Evolutionary conservation across 2,113 vertebrate genomes (phyloP).

Genomic region (Gyps fulvus): DNA sequence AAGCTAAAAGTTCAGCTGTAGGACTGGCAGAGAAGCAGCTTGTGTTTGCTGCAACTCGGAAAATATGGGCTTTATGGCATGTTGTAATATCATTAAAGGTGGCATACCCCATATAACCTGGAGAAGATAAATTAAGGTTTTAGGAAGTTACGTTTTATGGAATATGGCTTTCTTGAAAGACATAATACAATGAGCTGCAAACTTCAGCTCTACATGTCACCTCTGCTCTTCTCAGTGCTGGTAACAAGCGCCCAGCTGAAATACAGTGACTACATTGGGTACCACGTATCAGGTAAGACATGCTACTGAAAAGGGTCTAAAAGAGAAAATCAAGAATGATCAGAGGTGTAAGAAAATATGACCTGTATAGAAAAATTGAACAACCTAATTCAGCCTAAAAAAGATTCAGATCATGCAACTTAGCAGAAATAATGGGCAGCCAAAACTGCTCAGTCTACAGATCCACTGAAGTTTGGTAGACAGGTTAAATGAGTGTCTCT

Average conservation of each 20-base stretch:
- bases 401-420: neutral
- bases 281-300: accelerated
- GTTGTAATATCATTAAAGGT: neutral
- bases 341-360: neutral
- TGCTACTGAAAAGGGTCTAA: neutral
- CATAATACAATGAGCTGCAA: neutral
- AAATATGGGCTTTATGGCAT: neutral
- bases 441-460: neutral
- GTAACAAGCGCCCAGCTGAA: neutral
- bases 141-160: neutral
- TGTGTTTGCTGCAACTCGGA: neutral
- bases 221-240: neutral
- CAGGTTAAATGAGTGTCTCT: neutral
- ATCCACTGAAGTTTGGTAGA: neutral
- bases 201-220: neutral
- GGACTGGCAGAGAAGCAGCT: neutral
- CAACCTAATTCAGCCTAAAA: neutral
- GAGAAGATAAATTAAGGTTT: neutral
- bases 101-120: neutral
- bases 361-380: neutral
- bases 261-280: neutral
- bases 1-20: neutral
- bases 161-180: neutral
- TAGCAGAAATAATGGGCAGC: neutral
- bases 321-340: neutral